These are phyloP conservation scores for Acanthornis magna DNA, from an alignment of 2,797 vertebrate genomes.

Conservation along the genomic window DNA sequence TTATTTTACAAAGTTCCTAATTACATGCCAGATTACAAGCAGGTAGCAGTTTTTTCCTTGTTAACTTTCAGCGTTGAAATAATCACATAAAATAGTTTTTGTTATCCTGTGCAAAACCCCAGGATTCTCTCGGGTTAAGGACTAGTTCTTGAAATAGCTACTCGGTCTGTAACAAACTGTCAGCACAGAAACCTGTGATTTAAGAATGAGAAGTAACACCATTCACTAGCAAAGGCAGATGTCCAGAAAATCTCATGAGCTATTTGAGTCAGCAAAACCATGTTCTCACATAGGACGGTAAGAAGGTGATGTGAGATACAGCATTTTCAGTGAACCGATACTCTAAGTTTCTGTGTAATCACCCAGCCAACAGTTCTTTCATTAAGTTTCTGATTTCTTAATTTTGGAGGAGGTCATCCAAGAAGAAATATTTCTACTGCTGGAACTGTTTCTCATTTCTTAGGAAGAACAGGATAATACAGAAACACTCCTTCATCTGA, in stretches of 20 bases:
- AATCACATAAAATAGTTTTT: not conserved
- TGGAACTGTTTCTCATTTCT: not conserved
- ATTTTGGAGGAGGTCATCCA: not conserved
- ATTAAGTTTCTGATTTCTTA: not conserved
- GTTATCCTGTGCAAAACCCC: not conserved
- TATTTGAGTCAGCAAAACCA: not conserved
- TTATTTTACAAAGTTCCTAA: not conserved
- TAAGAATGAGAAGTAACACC: not conserved
- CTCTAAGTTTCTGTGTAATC: not conserved
- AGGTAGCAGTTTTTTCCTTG: not conserved
- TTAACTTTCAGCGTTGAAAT: not conserved
- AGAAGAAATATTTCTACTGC: not conserved
- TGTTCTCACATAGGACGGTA: not conserved
- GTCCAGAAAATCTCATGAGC: not conserved
- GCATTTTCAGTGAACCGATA: rapidly evolving
- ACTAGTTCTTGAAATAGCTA: not conserved
- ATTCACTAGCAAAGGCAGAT: not conserved
- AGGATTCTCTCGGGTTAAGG: not conserved
- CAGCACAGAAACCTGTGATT: not conserved
- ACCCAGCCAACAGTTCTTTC: not conserved
- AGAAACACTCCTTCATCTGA: not conserved
- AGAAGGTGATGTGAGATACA: not conserved
- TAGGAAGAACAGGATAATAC: not conserved
- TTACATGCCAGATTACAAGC: not conserved
- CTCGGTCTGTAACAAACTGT: not conserved